Base-by-base conservation (phyloP, 2,113 vertebrate genomes). In the Poecilia latipinna region DNA sequence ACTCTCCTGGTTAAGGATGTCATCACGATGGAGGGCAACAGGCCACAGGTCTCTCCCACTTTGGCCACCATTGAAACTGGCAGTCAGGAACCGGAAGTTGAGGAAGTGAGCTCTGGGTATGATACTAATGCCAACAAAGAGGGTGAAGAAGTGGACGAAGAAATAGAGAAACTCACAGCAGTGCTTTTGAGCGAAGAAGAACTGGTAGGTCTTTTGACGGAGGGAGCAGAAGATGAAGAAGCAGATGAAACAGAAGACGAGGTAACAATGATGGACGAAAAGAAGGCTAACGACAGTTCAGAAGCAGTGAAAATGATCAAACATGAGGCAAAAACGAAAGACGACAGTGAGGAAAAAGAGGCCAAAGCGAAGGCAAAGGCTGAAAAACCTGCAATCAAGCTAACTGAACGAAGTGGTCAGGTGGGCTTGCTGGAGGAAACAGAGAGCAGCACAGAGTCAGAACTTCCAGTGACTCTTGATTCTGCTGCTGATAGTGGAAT, bases 101-200 rank as follows among this genome's bases (percentile, higher is more conserved):
- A 90, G 32, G 93, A 93, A 24, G 17, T 78, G 54, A 91, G 86
- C 48, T 87, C 89, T 0, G 89, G 89, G 61, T 83, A 74, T 24
- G 80, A 91, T 0, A 72, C 65, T 28, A 85, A 86, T 4, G 37
- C 62, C 22, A 78, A 81, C 22, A 79, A 77, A 54, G 79, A 79
- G 1, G 69, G 80, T 11, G 71, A 70, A 70, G 74, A 86, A 31
- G 78, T 12, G 24, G 24, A 79, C 5, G 68, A 83, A 33, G 70
- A 54, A 42, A 82, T 68, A 3, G 77, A 81, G 22, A 82, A 85
- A 74, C 80, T 75, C 63, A 54, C 75, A 12, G 90, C 92, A 8
- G 85, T 94, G 35, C 83, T 95, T 48, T 31, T 94, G 72, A 94
- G 92, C 51, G 90, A 93, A 28, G 91, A 93, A 51, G 91, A 91